Conservation (phyloP, 2,113 vertebrate species). For the Thalassarche chlororhynchos region DNA sequence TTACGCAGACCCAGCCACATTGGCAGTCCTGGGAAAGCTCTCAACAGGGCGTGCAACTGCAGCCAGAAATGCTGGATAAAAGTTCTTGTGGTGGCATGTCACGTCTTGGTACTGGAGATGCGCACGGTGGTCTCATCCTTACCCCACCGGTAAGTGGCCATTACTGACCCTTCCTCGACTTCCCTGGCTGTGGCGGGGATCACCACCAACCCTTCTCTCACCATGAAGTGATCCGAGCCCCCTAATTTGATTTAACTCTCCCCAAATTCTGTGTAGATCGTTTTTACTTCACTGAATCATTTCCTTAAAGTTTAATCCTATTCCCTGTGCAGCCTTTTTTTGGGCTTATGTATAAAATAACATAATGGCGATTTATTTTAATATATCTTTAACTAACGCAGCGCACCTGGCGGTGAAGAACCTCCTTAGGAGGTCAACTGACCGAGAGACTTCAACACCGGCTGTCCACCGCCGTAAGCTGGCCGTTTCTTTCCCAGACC, state of each 20-base stretch:
- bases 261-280: not conserved
- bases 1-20: rapidly evolving
- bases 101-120: rapidly evolving
- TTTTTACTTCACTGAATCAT: not conserved
- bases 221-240: not conserved
- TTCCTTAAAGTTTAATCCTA: slow-evolving; percentile 22
- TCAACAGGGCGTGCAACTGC: rapidly evolving
- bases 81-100: not conserved
- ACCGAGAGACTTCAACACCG: not conserved
- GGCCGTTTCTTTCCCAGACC: not conserved
- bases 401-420: not conserved
- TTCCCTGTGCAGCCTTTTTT: not conserved
- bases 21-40: not conserved
- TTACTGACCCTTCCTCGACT: not conserved
- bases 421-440: not conserved
- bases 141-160: not conserved
- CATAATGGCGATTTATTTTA: not conserved
- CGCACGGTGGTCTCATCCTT: rapidly evolving
- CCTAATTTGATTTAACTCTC: not conserved
- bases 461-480: not conserved
- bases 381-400: not conserved
- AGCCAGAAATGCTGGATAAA: not conserved
- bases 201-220: not conserved
- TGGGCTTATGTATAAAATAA: not conserved
- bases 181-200: not conserved